Conservation (phyloP, 2,113 vertebrate species). For the Loxodonta africana region DNA sequence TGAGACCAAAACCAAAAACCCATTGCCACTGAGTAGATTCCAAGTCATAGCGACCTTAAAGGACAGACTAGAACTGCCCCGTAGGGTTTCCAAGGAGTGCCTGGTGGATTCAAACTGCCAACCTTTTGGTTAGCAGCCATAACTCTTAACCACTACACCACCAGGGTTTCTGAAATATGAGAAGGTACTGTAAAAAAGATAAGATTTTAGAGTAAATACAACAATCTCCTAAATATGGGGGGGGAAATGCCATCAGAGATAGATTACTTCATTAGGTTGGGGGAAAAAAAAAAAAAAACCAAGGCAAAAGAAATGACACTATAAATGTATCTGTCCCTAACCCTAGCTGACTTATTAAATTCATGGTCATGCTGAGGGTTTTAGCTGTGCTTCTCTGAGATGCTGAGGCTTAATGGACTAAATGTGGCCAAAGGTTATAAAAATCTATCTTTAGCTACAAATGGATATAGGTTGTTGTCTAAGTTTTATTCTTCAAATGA, state of each 20-base stretch:
- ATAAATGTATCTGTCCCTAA: slow-evolving; percentile 7
- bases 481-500: slow-evolving; percentile 11
- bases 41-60: too few relatives aligned
- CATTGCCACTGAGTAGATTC: too few relatives aligned
- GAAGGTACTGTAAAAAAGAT: slow-evolving; percentile 50
- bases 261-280: background rate
- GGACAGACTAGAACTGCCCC: too few relatives aligned
- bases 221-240: slow-evolving; percentile 8
- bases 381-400: slow-evolving; percentile 14
- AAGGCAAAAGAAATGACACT: slow-evolving; percentile 11
- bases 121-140: too few relatives aligned
- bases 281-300: slow-evolving; percentile 31
- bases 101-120: too few relatives aligned
- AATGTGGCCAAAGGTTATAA: background rate
- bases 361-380: background rate
- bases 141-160: too few relatives aligned
- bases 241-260: background rate
- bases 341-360: slow-evolving; percentile 56
- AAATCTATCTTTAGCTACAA: slow-evolving; percentile 52
- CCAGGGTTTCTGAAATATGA: background rate
- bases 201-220: slow-evolving; percentile 15
- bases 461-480: slow-evolving; percentile 45
- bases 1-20: background rate
- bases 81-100: too few relatives aligned
- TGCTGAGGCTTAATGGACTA: background rate